These are phyloP conservation scores for Toxotes lorentzi DNA, from an alignment of 2,797 vertebrate species.

Conservation along the genomic window DNA sequence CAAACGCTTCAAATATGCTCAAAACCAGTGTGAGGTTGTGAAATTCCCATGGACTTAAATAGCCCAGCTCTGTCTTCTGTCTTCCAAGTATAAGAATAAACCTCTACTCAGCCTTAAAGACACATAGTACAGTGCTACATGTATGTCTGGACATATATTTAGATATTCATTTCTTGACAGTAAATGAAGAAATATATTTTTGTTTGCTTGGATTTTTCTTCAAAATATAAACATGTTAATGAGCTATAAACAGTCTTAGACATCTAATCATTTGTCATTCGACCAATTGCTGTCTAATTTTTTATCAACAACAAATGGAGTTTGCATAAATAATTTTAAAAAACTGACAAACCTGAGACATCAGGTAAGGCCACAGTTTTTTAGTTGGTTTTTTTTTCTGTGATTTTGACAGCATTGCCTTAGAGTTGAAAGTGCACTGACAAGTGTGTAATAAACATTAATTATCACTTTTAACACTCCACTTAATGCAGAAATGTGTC, in stretches of 20 bases:
- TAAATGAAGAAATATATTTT: constrained; percentile 1
- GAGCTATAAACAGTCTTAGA: not conserved
- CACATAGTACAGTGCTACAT: not conserved
- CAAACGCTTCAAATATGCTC: constrained; percentile 79
- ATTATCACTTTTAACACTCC: constrained; percentile 14
- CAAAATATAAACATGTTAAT: not conserved
- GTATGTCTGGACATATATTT: constrained; percentile 19
- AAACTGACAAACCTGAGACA: not conserved
- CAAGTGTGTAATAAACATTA: constrained; percentile 12
- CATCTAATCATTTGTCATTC: not conserved
- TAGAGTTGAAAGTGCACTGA: constrained; percentile 6
- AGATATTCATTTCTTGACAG: not conserved
- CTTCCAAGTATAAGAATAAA: constrained; percentile 66
- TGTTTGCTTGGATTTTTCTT: not conserved
- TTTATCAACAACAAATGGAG: not conserved
- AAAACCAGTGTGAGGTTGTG: constrained; percentile 77
- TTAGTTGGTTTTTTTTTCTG: not conserved
- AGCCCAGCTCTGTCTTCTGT: constrained; percentile 61
- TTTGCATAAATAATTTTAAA: not conserved
- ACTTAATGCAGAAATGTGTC: not conserved
- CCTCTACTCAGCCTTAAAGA: constrained; percentile 36
- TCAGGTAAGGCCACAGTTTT: not conserved
- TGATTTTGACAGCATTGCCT: constrained; percentile 17
- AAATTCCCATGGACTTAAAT: constrained; percentile 77
- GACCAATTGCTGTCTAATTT: constrained; percentile 12